Base-by-base conservation (phyloP, 2,888 invertebrate genomes). In the Tuta absoluta region DNA sequence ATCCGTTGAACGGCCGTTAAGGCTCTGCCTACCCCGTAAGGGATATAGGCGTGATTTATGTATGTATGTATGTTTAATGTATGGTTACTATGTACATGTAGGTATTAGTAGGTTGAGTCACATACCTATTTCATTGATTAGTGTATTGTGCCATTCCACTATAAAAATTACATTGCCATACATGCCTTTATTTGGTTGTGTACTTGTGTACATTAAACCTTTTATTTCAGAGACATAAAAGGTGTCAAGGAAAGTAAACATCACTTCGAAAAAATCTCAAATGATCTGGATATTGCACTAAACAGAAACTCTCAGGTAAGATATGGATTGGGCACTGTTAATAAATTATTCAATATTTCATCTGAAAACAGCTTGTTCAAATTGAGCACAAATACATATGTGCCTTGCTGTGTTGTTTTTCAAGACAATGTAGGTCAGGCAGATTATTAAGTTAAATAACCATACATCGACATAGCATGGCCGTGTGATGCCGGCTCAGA, bases 211-310 rank as follows among this genome's bases (percentile, higher is more conserved):
- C n/a, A n/a, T n/a, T 21, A 38, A 37, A 23, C 49, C 57, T 56
- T 66, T 80, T 80, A 69, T 93, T 93, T 75, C 88, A 97, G 98
- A 78, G 98, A 98, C 83, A 96, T 98, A 66, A 96, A 96, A 87
- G 95, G 95, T 77, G 97, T 97, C 19, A 97, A 97, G 85, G 99
- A 99, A 80, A 95, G 95, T 71, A 96, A 96, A 78, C 95, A 96
- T 76, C 95, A 97, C 84, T 98, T 98, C 89, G 97, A 98, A 75
- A 98, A 98, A 93, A 96, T 98, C 75, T 98, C 98, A 66, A 95
- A 95, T 72, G 98, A 98, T 80, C 94, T 97, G 80, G 98, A 98
- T 81, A 94, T 94, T 78, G 96, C 97, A 63, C 89, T 98, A 73
- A 93, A 95, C 72, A 94, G 96, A 75, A 97, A 98, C 91, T 96